Evolutionary conservation across 2,113 vertebrate genomes (phyloP).

Genomic region (Sinosuthora webbiana): DNA sequence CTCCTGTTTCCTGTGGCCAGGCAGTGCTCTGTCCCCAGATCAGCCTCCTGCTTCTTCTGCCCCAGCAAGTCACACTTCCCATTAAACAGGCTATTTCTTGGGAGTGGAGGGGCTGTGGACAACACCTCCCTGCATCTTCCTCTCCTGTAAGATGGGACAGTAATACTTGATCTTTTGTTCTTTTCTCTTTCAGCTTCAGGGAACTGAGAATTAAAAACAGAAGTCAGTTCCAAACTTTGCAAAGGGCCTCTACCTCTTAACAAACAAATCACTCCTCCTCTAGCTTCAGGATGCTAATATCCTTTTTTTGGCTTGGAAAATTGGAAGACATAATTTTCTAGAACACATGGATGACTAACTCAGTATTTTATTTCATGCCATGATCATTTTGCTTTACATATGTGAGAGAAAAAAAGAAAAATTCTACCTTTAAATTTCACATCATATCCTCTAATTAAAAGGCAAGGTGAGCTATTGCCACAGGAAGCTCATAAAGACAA

Average conservation of each 20-base stretch:
- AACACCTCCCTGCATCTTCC: background rate
- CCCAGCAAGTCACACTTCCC: background rate
- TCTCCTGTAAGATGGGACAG: background rate
- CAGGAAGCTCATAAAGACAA: constrained; percentile 53
- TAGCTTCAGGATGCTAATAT: background rate
- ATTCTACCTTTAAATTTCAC: background rate
- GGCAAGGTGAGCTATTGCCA: background rate
- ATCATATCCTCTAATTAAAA: background rate
- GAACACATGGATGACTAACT: background rate
- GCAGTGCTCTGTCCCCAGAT: background rate
- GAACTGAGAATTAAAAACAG: background rate
- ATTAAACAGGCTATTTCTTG: background rate
- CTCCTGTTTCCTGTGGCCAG: background rate
- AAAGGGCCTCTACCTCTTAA: background rate
- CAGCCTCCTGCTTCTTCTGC: background rate
- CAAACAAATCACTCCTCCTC: background rate
- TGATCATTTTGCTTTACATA: background rate
- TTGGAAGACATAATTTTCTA: background rate
- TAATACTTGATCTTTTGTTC: rapidly evolving
- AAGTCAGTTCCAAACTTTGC: background rate
- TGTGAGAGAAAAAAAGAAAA: background rate
- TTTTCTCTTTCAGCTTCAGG: background rate
- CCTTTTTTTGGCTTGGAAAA: background rate
- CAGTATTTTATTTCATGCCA: background rate
- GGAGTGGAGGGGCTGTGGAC: background rate